Percentiles rank a stretch among this genome's conserved stretches.
Evolutionary conservation across 92 coral and sea anemone genomes (phyloP).

Genomic region (Siderastrea radians): DNA sequence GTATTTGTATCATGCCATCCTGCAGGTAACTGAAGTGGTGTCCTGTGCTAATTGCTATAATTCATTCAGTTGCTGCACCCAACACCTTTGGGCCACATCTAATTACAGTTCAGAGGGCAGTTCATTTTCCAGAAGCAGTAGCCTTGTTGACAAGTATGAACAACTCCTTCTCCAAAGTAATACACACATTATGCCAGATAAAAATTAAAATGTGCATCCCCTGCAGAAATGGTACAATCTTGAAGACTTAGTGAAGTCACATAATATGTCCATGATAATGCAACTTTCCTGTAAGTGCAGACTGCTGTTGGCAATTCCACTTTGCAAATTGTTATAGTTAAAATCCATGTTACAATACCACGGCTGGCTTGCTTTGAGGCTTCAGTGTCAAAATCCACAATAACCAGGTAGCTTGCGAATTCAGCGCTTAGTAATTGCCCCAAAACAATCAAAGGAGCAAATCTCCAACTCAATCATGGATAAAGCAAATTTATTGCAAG

Average conservation of each 20-base stretch:
- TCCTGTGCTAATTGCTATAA: neutral
- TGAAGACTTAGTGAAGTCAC: neutral
- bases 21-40: neutral
- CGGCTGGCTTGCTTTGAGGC: constrained; percentile 2
- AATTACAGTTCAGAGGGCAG: no score
- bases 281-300: neutral
- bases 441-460: constrained; percentile 42
- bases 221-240: neutral
- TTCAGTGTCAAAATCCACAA: constrained; percentile 2
- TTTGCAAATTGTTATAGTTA: neutral
- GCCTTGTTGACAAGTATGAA: no score
- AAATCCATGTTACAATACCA: neutral
- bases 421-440: constrained; percentile 19
- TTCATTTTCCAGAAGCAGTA: no score
- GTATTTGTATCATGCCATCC: neutral
- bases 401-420: constrained; percentile 9
- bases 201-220: neutral
- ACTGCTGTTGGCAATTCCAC: neutral
- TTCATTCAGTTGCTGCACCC: neutral
- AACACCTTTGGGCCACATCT: no score
- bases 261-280: neutral
- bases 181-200: no score
- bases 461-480: constrained; percentile 26
- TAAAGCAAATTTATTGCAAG: constrained; percentile 59
- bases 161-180: no score